Base-by-base conservation (phyloP, 2,113 vertebrate species). In the Gasterosteus aculeatus region DNA sequence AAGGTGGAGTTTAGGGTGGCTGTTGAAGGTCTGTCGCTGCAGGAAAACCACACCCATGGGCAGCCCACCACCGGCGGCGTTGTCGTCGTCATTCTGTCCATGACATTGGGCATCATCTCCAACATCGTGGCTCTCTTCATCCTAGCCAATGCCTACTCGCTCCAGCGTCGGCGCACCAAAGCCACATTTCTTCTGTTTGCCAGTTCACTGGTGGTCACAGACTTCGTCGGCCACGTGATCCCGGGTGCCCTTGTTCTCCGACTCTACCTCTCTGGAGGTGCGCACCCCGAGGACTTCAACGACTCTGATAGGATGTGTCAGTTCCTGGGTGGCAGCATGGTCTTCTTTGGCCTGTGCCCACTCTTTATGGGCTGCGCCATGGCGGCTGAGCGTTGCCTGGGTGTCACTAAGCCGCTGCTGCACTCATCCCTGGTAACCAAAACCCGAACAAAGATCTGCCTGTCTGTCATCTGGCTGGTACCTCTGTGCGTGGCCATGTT, bases 311-410 rank as follows among this genome's bases (percentile, higher is more conserved):
- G 88, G 3, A 85, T 95, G 78, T 97, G 96, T 84, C 93, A 95
- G 85, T 95, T 97, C 77, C 90, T 97, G 54, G 96, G 96, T 0
- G 95, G 94, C 53, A 95, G 95, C 85, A 96, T 97, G 96, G 96
- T 97, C 15, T 97, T 97, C 76, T 97, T 97, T 0, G 96, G 96
- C 53, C 92, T 97, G 47, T 97, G 95, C 71, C 95, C 96, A 0
- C 94, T 97, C 53, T 95, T 97, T 63, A 92, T 97, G 83, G 96
- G 96, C 72, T 95, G 95, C 10, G 94, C 95, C 63, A 97, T 97
- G 96, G 96, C 96, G 0, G 94, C 95, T 0, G 96, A 97, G 84
- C 95, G 96, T 71, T 97, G 96, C 41, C 88, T 97, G 57, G 96
- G 96, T 0, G 93, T 97, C 26, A 97, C 95, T 0, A 94, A 85